Conservation (phyloP, 2,888 invertebrate genomes). For the Chrysolina oricalcia region DNA sequence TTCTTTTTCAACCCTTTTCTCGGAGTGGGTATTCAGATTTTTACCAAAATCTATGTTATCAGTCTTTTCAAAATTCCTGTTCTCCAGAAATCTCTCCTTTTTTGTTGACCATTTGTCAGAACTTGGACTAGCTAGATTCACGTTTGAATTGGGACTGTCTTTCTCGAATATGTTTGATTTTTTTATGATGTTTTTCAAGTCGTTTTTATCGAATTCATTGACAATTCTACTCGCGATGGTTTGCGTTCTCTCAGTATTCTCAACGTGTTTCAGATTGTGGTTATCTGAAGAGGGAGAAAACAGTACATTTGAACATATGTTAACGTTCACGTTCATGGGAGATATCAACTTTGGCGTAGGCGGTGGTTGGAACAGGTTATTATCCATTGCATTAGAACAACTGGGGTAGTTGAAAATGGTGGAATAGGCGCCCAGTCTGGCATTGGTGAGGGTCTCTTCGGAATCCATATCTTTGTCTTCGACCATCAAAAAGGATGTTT, state of each 20-base stretch:
- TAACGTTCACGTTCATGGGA: constrained; percentile 55
- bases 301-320: constrained; percentile 59
- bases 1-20: constrained; percentile 59
- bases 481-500: constrained; percentile 54
- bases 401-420: constrained; percentile 34
- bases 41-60: constrained; percentile 59
- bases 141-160: constrained; percentile 56
- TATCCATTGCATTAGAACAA: constrained; percentile 45
- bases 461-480: constrained; percentile 56
- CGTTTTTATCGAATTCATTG: constrained; percentile 55
- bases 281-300: constrained; percentile 51
- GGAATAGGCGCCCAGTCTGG: constrained; percentile 45
- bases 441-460: constrained; percentile 55
- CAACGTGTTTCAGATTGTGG: constrained; percentile 56
- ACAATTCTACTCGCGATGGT: constrained; percentile 51
- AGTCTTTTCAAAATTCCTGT: constrained; percentile 54
- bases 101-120: constrained; percentile 67
- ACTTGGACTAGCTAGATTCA: constrained; percentile 57
- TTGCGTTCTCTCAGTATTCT: constrained; percentile 60
- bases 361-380: constrained; percentile 52
- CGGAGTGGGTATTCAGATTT: constrained; percentile 58
- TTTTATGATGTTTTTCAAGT: constrained; percentile 57
- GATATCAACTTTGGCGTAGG: constrained; percentile 57
- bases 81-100: constrained; percentile 68
- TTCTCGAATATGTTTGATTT: constrained; percentile 60